Base-by-base conservation (phyloP, 1,140 invertebrate species). In the Drosophila rhopaloa region DNA sequence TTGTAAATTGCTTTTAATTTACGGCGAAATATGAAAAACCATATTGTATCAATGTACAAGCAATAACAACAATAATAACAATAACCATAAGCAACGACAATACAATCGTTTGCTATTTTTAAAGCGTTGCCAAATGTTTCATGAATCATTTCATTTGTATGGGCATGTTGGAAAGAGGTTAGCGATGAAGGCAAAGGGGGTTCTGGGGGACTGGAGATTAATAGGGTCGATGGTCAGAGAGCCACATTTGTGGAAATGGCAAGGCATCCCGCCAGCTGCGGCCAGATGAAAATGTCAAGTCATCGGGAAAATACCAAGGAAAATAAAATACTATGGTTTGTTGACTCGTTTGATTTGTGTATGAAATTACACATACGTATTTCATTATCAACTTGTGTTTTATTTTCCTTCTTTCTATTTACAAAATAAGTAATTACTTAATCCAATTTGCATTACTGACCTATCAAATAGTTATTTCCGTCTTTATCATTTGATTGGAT, bases 1-100 rank as follows among this genome's bases (percentile, higher is more conserved):
- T 29, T 76, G 73, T 50, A 66, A 76, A 76, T 76, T 76, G 72
- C 35, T 66, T 67, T 76, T 76, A 76, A 75, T 75, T 76, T 75
- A 65, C 47, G 19, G 35, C 35, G 24, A 43, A 38, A 55, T 32
- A 35, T 35, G 43, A 47, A 57, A 27, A 57, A 19, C 7, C 41
- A 47, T 73, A 61, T 40, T 59, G 44, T 55, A 27, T 51, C 58
- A 11, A 59, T 58, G 47, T 62, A 50, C 19, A 7, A 58, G 14
- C 46, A 37, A 58, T 40, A 72, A 71, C 14, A 72, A 56, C n/a
- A 62, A 51, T 11, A 68, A 66, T 48, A 66, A 65, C 43, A 40
- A 67, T 67, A 67, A 67, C 44, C 60, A 67, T 66, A 67, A 50
- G 63, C 35, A 41, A 19, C 43, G 37, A 41, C 60, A 67, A 50